Conservation (phyloP, 2,113 vertebrate species). For the Muntiacus muntjak region DNA sequence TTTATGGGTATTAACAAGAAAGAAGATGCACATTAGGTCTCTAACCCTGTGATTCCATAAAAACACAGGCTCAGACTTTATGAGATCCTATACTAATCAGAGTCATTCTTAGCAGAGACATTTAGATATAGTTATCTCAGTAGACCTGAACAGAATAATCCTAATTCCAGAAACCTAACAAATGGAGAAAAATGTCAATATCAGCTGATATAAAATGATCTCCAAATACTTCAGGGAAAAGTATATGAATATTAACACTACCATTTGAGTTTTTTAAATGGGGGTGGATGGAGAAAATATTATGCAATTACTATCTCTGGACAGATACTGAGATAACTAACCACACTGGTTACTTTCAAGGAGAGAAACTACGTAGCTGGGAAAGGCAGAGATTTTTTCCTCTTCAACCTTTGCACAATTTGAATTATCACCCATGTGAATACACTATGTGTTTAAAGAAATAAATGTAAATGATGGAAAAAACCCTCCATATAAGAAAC, state of each 20-base stretch:
- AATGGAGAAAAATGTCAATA: background rate
- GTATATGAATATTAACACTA: background rate
- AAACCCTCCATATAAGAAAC: background rate
- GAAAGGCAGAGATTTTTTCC: background rate
- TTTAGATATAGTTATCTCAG: background rate
- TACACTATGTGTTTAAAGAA: constrained; percentile 1
- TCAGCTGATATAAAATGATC: background rate
- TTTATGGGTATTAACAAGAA: background rate
- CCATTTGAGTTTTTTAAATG: background rate
- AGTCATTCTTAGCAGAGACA: background rate
- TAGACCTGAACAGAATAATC: background rate
- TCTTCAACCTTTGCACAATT: constrained; percentile 9
- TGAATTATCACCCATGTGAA: background rate
- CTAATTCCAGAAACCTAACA: constrained; percentile 27
- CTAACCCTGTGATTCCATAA: background rate
- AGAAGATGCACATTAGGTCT: background rate
- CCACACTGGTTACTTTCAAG: background rate
- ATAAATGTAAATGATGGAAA: background rate
- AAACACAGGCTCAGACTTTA: background rate
- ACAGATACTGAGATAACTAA: background rate
- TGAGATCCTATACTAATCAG: background rate
- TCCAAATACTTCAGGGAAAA: background rate
- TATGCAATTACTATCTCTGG: background rate
- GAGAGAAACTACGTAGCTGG: background rate
- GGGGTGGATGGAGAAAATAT: background rate